Base-by-base conservation (phyloP, 2,888 invertebrate genomes). In the Mesoligia furuncula region DNA sequence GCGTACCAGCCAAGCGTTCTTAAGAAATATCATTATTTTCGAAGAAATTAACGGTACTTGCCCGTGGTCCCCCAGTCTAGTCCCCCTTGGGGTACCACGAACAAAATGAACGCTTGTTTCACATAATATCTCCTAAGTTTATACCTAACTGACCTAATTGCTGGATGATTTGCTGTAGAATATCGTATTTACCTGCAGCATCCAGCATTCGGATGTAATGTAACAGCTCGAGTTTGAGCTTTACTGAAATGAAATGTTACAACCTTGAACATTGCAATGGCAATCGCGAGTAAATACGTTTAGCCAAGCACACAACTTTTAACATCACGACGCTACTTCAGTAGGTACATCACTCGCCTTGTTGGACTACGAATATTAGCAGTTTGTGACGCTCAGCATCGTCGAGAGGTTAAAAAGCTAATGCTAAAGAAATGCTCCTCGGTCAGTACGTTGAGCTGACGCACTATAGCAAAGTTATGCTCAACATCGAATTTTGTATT, bases 21-120 rank as follows among this genome's bases (percentile, higher is more conserved):
- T 36, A 62, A 65, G 75, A 77, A 77, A 31, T 65, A 59, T 65
- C 75, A 65, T 79, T 81, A 59, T 75, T 74, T 79, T 75, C 31
- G 24, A 81, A 77, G 17, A 80, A 61, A 24, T 36, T 1, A 36
- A 54, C 9, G 62, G 17, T 62, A n/a, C n/a, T n/a, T n/a, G n/a
- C n/a, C n/a, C n/a, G n/a, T n/a, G n/a, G n/a, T n/a, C n/a, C n/a
- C n/a, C n/a, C n/a, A n/a, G n/a, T n/a, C n/a, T n/a, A n/a, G n/a
- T n/a, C n/a, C n/a, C n/a, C n/a, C n/a, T n/a, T n/a, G n/a, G n/a
- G n/a, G n/a, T n/a, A n/a, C n/a, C n/a, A n/a, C n/a, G n/a, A n/a
- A n/a, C n/a, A n/a, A 80, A 61, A 24, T 36, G 1, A 31, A 54
- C 9, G 62, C 24, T 62, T 72, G 27, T 27, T 54, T 45, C 24